These are phyloP conservation scores for Suillia variegata DNA, from an alignment of 2,888 invertebrate genomes.

Conservation along the genomic window DNA sequence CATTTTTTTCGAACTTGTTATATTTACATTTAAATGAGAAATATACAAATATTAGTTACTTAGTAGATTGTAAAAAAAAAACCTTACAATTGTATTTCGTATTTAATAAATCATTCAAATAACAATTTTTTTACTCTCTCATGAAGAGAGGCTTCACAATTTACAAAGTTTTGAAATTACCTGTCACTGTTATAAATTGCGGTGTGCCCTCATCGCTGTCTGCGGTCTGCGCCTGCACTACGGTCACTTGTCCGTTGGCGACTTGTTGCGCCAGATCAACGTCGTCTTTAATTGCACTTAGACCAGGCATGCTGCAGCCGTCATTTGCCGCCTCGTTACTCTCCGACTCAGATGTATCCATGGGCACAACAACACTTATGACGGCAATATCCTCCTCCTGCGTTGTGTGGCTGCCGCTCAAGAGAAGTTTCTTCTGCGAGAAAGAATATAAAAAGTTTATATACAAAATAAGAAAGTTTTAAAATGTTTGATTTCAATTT, in stretches of 20 bases:
- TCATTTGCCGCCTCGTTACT: conserved; percentile 42
- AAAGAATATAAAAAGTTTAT: conserved; percentile 10
- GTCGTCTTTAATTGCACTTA: conserved; percentile 48
- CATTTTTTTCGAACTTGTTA: too few species aligned
- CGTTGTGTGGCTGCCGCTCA: conserved; percentile 29
- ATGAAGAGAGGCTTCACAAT: too few species aligned
- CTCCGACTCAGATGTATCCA: conserved; percentile 59
- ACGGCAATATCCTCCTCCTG: conserved; percentile 46
- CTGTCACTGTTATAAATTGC: conserved; percentile 59
- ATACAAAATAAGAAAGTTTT: conserved; percentile 19
- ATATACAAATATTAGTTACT: too few species aligned
- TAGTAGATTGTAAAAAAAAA: too few species aligned
- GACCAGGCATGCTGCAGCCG: conserved; percentile 39
- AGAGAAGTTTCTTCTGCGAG: conserved; percentile 51
- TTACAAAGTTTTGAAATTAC: too few species aligned
- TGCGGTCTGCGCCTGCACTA: conserved; percentile 48
- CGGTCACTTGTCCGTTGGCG: conserved; percentile 54
- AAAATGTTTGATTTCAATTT: conserved; percentile 8
- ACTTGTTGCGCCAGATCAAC: conserved; percentile 54
- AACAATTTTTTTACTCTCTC: too few species aligned
- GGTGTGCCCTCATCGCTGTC: conserved; percentile 50
- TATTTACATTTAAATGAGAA: too few species aligned
- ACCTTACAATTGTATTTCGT: too few species aligned
- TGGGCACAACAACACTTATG: conserved; percentile 55
- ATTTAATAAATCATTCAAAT: too few species aligned